A percentile compares a stretch with the other conserved stretches of the same genome.
Evolutionary conservation across 2,797 vertebrate genomes (phyloP).

Genomic region (Gymnopithys bicolor): DNA sequence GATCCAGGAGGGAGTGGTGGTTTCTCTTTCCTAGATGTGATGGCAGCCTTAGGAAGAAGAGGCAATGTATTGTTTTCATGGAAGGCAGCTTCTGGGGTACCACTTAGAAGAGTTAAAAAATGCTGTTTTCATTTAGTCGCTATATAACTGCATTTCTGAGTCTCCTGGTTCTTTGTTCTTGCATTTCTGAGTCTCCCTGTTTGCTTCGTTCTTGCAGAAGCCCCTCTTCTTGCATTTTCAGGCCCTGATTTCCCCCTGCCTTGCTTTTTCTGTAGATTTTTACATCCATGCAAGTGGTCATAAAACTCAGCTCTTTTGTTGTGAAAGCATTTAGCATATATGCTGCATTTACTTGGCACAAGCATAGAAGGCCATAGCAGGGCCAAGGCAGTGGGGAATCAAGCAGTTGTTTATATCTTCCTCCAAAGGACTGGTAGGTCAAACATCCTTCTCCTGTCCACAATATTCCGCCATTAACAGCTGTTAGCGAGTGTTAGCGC

Average conservation of each 20-base stretch:
- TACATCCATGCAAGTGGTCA: not conserved
- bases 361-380: not conserved
- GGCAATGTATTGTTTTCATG: not conserved
- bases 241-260: not conserved
- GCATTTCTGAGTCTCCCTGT: not conserved
- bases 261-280: not conserved
- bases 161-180: not conserved
- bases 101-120: not conserved
- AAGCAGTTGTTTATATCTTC: slow-evolving; percentile 45
- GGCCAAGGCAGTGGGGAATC: slow-evolving; percentile 7
- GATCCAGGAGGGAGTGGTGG: not conserved
- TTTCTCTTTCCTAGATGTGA: not conserved
- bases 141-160: not conserved
- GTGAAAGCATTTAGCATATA: not conserved
- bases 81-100: not conserved
- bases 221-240: not conserved
- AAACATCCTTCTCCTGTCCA: slow-evolving; percentile 34
- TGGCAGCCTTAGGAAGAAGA: not conserved
- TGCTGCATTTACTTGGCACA: slow-evolving; percentile 1
- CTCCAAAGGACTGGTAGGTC: slow-evolving; percentile 35
- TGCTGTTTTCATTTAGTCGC: not conserved
- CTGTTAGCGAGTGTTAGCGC: slow-evolving; percentile 21
- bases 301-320: not conserved
- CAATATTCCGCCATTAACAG: slow-evolving; percentile 35
- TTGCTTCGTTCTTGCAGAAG: not conserved